Evolutionary conservation across 1,140 invertebrate species (phyloP).

Genomic region (Drosophila sucinea): DNA sequence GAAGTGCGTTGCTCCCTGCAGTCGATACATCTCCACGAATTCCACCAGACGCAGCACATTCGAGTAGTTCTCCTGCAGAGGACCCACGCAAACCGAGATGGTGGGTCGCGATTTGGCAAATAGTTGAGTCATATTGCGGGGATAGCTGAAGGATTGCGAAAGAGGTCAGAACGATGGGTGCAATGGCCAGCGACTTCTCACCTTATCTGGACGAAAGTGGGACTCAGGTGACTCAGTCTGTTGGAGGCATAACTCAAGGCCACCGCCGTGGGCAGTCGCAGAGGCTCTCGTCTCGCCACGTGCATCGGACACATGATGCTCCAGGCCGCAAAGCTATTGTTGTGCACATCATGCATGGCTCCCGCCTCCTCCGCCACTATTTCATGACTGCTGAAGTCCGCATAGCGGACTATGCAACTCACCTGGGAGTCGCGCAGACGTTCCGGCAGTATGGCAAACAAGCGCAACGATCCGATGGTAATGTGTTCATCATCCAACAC

Average conservation of each 20-base stretch:
- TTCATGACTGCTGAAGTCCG: slow-evolving; percentile 60
- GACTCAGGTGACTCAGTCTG: slow-evolving; percentile 65
- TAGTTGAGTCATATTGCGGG: slow-evolving; percentile 66
- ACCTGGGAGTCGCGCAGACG: slow-evolving; percentile 54
- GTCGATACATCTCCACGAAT: slow-evolving; percentile 87
- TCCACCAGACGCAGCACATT: slow-evolving; percentile 85
- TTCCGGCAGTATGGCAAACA: slow-evolving; percentile 72
- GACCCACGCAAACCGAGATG: slow-evolving; percentile 87
- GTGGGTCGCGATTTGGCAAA: slow-evolving; percentile 56
- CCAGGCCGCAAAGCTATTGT: slow-evolving; percentile 71
- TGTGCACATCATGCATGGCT: slow-evolving; percentile 74
- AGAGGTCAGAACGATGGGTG: neutral
- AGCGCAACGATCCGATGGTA: slow-evolving; percentile 66
- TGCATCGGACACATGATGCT: slow-evolving; percentile 75
- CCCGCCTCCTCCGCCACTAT: slow-evolving; percentile 63
- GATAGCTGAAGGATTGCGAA: slow-evolving; percentile 50
- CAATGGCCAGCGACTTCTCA: slow-evolving; percentile 11
- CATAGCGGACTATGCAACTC: slow-evolving; percentile 68
- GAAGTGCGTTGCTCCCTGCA: slow-evolving; percentile 87
- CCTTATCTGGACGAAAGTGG: slow-evolving; percentile 74
- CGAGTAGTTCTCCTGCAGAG: slow-evolving; percentile 87
- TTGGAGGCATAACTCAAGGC: slow-evolving; percentile 70
- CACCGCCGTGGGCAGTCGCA: slow-evolving; percentile 65
- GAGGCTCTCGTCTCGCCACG: slow-evolving; percentile 27
- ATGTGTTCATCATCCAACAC: slow-evolving; percentile 51